phyloP scores from a whole-genome alignment of 2,888 invertebrate species.

The Drosophila kambysellisi region DNA sequence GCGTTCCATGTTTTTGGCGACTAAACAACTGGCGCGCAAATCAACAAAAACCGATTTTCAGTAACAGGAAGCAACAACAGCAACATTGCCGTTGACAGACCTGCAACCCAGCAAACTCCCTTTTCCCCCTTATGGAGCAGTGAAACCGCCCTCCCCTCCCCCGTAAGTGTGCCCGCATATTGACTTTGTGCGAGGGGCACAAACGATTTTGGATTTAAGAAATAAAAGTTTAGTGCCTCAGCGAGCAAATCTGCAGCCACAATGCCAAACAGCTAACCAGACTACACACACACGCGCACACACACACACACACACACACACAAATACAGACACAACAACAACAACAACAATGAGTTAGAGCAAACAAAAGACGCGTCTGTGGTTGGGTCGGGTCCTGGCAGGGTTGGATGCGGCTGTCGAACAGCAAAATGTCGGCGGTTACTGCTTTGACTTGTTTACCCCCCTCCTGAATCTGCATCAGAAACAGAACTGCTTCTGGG shows the following conservation, averaged over 20 bases:
- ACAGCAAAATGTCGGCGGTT: constrained; percentile 71
- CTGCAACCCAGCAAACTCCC: constrained; percentile 27
- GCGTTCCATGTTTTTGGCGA: constrained; percentile 52
- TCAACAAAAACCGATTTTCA: constrained; percentile 82
- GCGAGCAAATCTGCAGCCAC: constrained; percentile 76
- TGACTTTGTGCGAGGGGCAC: constrained; percentile 74
- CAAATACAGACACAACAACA: constrained; percentile 13
- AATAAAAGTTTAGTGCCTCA: constrained; percentile 79
- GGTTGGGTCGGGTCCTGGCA: constrained; percentile 46
- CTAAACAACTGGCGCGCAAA: constrained; percentile 79
- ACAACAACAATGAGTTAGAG: constrained; percentile 55
- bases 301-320: constrained; percentile 14
- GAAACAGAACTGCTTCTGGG: constrained; percentile 23
- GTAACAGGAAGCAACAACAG: constrained; percentile 64
- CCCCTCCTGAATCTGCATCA: constrained; percentile 10
- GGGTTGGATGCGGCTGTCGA: constrained; percentile 51
- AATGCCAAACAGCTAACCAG: constrained; percentile 69
- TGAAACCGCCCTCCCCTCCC: background rate
- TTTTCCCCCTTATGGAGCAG: constrained; percentile 1
- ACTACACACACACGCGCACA: constrained; percentile 35
- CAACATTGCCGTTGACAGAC: constrained; percentile 67
- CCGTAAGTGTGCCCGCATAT: constrained; percentile 69
- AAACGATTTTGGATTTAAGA: constrained; percentile 79
- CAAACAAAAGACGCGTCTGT: constrained; percentile 83
- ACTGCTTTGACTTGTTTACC: constrained; percentile 72